Base-by-base conservation (phyloP, 2,888 invertebrate genomes). In the Ophraella communa region DNA sequence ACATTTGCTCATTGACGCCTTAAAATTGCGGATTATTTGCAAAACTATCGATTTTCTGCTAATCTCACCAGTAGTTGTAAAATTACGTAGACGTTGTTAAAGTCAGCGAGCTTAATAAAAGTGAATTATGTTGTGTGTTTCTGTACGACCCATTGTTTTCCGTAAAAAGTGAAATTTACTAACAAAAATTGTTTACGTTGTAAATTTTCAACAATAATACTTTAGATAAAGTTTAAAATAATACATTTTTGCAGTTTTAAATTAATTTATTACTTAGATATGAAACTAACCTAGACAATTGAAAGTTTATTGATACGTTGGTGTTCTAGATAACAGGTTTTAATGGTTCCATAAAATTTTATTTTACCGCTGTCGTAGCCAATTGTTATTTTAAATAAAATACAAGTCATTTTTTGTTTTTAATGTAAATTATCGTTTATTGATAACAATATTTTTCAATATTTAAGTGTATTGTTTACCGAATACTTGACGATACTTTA, bases 251-350 rank as follows among this genome's bases (percentile, higher is more conserved):
- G 39, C 5, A 14, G 0, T 17, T 39, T 39, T 7, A 39, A 17
- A 17, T 27, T 1, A 21, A 24, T 49, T 51, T 51, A 51, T 27
- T 2, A 51, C 14, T 3, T 17, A 24, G 17, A 23, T 51, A 51
- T 24, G 7, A 21, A 11, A 49, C 49, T 51, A 14, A 51, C 49
- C 49, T 51, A 51, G 27, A 27, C 49, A 51, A 51, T 27, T 14
- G n/a, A 24, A 51, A 27, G 7, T 39, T 17, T 39, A 39, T 39
- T 39, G 39, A 24, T 27, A 51, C 10, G 24, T 27, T 27, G 17
- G 27, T 51, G 27, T 17, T 17, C 24, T 8, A 51, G 49, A 51
- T 51, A 51, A 51, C 17, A 51, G 11, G 23, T n/a, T 47, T 47
- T 47, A 23, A 23, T 20, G 47, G 23, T 47, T 47, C 21, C 21